Base-by-base conservation (phyloP, 2,888 invertebrate species). In the Pelosia muscerda region DNA sequence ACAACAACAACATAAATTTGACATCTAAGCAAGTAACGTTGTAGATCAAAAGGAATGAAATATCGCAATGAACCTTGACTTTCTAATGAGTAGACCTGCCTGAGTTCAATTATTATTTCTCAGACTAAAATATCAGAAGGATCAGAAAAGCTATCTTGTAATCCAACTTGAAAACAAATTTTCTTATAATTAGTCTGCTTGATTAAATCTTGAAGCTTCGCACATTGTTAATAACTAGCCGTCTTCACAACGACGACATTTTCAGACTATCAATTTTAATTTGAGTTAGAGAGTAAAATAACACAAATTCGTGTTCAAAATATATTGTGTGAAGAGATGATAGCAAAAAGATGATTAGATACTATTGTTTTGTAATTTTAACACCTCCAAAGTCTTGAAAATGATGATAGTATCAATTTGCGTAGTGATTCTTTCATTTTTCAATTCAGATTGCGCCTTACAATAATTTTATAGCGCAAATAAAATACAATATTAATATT, bases 321-420 rank as follows among this genome's bases (percentile, higher is more conserved):
- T 54, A 58, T 54, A 15, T 54, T 9, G 38, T 23, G 63, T 67
- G 26, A 49, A 34, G 53, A 28, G 66, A 64, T 76, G 74, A 68
- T 78, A 78, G 78, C 73, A 75, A 75, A 78, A 26, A 59, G 66
- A 81, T 81, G 75, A 78, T 38, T 69, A 67, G 62, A 42, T 69
- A 62, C 56, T 74, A 67, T 72, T n/a, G n/a, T n/a, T n/a, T n/a
- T n/a, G n/a, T n/a, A n/a, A n/a, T n/a, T n/a, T n/a, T n/a, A n/a
- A n/a, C n/a, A n/a, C n/a, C n/a, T n/a, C n/a, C n/a, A n/a, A n/a
- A n/a, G n/a, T n/a, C n/a, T n/a, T n/a, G n/a, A n/a, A n/a, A n/a
- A n/a, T n/a, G n/a, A n/a, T n/a, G n/a, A n/a, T n/a, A n/a, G n/a
- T n/a, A n/a, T n/a, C n/a, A n/a, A n/a, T n/a, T n/a, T n/a, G n/a